These are phyloP conservation scores for Glossophaga mutica DNA, from an alignment of 2,797 vertebrate species.

Conservation along the genomic window DNA sequence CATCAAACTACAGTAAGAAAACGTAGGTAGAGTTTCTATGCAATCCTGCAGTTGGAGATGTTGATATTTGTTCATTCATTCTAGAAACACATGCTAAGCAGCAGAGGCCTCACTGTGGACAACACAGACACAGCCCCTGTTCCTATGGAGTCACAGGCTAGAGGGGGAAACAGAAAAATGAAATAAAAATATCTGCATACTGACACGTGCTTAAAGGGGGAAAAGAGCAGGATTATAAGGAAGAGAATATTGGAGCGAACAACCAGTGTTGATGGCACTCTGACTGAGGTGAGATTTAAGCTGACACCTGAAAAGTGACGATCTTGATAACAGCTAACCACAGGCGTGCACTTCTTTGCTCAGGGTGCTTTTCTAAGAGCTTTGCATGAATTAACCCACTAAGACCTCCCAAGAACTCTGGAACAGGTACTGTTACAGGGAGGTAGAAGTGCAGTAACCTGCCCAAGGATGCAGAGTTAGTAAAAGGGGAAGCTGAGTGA, in stretches of 20 bases:
- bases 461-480: background rate
- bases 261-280: background rate
- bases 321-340: background rate
- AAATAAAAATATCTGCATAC: background rate
- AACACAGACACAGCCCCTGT: background rate
- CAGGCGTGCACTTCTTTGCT: background rate
- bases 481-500: background rate
- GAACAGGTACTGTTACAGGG: background rate
- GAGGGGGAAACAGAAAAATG: background rate
- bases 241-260: background rate
- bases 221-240: background rate
- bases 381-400: background rate
- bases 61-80: background rate
- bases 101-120: background rate
- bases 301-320: background rate
- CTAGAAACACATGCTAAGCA: background rate
- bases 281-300: background rate
- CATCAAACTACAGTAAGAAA: background rate
- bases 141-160: background rate
- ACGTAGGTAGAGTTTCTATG: background rate
- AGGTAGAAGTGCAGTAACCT: background rate
- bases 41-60: background rate
- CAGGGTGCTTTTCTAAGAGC: background rate
- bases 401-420: background rate
- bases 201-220: background rate